A percentile compares a stretch with the other conserved stretches of the same genome.
These are phyloP conservation scores for Mormyrus proboscirostris DNA, from an alignment of 2,797 vertebrate genomes.

Conservation along the genomic window DNA sequence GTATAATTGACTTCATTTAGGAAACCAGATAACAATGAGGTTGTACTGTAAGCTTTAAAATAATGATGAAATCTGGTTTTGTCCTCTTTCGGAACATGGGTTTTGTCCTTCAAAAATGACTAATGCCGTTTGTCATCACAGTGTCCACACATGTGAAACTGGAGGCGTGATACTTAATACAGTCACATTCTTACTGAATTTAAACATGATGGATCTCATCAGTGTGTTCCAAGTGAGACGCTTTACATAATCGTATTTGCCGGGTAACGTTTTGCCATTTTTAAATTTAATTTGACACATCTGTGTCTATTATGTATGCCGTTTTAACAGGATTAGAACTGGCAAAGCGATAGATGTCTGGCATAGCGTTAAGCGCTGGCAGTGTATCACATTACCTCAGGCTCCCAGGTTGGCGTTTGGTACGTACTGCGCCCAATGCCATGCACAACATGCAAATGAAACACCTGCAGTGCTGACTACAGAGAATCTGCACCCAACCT, in stretches of 20 bases:
- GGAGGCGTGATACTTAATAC: background rate
- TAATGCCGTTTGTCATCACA: background rate
- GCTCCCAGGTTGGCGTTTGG: background rate
- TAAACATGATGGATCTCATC: background rate
- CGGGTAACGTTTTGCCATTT: slow-evolving; percentile 8
- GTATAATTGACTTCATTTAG: background rate
- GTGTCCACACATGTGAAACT: background rate
- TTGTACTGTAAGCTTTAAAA: background rate
- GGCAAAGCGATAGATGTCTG: slow-evolving; percentile 1
- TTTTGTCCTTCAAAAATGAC: background rate
- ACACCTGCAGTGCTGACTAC: background rate
- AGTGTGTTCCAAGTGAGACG: background rate
- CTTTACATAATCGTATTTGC: slow-evolving; percentile 13
- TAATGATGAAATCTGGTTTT: background rate
- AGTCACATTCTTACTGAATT: background rate
- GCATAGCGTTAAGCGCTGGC: background rate
- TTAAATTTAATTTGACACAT: slow-evolving; percentile 20
- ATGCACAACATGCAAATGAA: background rate
- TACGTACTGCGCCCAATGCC: background rate
- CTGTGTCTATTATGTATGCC: background rate
- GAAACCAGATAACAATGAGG: background rate
- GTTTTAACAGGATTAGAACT: slow-evolving; percentile 18
- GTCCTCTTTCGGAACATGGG: background rate
- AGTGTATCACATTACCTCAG: background rate
- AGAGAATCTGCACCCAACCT: background rate